Conservation (phyloP, 2,888 invertebrate species). For the Apoda limacodes region DNA sequence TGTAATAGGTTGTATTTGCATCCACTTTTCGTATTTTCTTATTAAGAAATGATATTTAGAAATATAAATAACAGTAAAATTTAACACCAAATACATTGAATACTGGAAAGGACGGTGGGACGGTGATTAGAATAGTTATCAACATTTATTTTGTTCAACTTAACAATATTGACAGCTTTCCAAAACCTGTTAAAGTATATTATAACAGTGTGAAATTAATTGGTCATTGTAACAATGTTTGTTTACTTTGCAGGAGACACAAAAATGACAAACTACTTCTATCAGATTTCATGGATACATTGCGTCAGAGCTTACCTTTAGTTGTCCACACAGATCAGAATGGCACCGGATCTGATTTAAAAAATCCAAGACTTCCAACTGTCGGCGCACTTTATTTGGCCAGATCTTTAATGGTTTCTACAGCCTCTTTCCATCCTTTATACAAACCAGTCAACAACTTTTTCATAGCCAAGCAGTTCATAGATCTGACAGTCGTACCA, state of each 20-base stretch:
- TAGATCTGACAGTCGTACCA: conserved; percentile 85
- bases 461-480: conserved; percentile 79
- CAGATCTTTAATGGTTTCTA: conserved; percentile 75
- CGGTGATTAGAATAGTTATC: too few species aligned
- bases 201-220: too few species aligned
- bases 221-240: background rate
- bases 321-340: conserved; percentile 28
- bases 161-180: too few species aligned
- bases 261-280: conserved; percentile 76
- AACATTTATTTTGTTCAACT: too few species aligned
- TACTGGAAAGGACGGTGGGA: too few species aligned
- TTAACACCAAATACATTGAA: too few species aligned
- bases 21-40: too few species aligned
- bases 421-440: conserved; percentile 80
- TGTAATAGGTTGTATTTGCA: too few species aligned
- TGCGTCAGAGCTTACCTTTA: conserved; percentile 72
- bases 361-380: conserved; percentile 65
- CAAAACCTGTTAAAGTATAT: too few species aligned
- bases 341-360: conserved; percentile 23
- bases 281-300: conserved; percentile 74
- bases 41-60: too few species aligned
- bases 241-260: conserved; percentile 46
- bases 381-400: conserved; percentile 79
- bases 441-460: conserved; percentile 84
- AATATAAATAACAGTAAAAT: too few species aligned